Conservation (phyloP, 2,888 invertebrate genomes). For the Polymixis lichenea region DNA sequence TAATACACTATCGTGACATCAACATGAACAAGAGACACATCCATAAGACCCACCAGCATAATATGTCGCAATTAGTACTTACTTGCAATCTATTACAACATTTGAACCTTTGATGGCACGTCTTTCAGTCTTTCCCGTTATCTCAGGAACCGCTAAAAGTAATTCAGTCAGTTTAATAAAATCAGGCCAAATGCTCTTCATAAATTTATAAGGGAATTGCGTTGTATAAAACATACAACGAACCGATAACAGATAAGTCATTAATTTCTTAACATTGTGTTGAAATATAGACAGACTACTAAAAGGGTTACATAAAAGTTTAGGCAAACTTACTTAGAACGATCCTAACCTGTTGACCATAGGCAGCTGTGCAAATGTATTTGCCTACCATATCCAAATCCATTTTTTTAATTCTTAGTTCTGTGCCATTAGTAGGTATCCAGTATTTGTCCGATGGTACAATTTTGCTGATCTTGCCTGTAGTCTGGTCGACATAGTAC, state of each 20-base stretch:
- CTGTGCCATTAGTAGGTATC: slow-evolving; percentile 36
- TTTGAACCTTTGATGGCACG: neutral
- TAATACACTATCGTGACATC: neutral
- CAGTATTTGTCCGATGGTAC: slow-evolving; percentile 42
- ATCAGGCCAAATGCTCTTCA: neutral
- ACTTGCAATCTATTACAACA: slow-evolving; percentile 27
- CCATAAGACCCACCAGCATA: neutral
- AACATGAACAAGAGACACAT: neutral
- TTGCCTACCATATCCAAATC: slow-evolving; percentile 41
- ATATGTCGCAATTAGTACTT: slow-evolving; percentile 12
- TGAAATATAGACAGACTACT: too few relatives aligned
- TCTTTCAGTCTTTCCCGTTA: neutral
- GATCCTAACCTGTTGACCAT: slow-evolving; percentile 5
- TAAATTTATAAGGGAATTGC: neutral
- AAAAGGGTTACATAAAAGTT: neutral
- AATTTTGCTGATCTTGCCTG: slow-evolving; percentile 12
- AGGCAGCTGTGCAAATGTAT: slow-evolving; percentile 42
- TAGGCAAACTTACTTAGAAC: slow-evolving; percentile 14
- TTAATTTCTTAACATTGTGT: too few relatives aligned
- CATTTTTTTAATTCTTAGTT: slow-evolving; percentile 50
- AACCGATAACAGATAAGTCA: neutral
- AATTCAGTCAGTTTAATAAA: neutral
- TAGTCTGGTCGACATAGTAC: slow-evolving; percentile 20
- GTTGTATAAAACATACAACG: neutral
- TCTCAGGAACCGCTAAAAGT: slow-evolving; percentile 25